Percentiles rank a stretch among this genome's conserved stretches.
Evolutionary conservation across 2,888 invertebrate genomes (phyloP).

Genomic region (Campopleginae sp.): DNA sequence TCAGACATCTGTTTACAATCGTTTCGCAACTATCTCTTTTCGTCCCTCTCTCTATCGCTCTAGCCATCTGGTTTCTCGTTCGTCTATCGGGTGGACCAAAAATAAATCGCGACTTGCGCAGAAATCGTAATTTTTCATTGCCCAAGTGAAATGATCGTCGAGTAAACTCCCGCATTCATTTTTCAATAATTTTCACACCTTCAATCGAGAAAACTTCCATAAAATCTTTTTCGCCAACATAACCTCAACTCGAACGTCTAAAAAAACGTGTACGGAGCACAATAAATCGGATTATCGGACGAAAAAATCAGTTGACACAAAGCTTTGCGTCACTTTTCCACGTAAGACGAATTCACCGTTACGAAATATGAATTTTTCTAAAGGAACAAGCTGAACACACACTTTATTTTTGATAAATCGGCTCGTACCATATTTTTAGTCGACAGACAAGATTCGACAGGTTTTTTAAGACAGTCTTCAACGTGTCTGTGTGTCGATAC

Average conservation of each 20-base stretch:
- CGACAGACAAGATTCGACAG: not conserved
- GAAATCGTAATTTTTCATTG: not conserved
- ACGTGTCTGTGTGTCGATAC: not conserved
- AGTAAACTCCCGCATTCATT: not conserved
- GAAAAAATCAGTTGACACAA: not conserved
- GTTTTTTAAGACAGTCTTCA: not conserved
- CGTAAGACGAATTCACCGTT: not conserved
- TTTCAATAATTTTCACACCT: not conserved
- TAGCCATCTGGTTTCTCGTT: slow-evolving; percentile 38
- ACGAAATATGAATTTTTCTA: not conserved
- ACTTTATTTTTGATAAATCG: slow-evolving; percentile 3
- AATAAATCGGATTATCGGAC: not conserved
- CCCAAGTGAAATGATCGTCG: not conserved
- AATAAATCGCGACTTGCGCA: not conserved
- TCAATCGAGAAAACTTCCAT: not conserved
- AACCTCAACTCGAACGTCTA: not conserved
- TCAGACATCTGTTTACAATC: slow-evolving; percentile 54
- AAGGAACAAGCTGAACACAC: not conserved
- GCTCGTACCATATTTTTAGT: not conserved
- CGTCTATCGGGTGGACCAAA: slow-evolving; percentile 16
- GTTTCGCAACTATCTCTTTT: slow-evolving; percentile 26
- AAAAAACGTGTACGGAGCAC: not conserved
- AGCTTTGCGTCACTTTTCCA: not conserved
- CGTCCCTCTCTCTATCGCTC: slow-evolving; percentile 16
- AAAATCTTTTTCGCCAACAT: not conserved